These are phyloP conservation scores for Artemia sp. DNA, from an alignment of 2,888 invertebrate genomes.

Conservation along the genomic window DNA sequence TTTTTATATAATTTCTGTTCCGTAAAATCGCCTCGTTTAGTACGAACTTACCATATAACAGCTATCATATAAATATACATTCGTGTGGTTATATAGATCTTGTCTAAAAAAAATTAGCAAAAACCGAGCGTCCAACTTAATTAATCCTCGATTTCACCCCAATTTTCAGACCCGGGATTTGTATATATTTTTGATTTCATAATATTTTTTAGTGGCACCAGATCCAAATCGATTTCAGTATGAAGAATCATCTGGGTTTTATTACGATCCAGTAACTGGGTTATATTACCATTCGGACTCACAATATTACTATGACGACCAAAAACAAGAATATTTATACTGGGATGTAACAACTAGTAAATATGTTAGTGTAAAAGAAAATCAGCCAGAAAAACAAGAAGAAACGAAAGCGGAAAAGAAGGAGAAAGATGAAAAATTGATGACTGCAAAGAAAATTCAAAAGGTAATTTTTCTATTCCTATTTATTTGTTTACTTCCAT, in stretches of 20 bases:
- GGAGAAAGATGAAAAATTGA: slow-evolving; percentile 74
- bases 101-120: no score
- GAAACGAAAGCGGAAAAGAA: slow-evolving; percentile 51
- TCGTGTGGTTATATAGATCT: no score
- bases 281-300: slow-evolving; percentile 91
- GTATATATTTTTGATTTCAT: no score
- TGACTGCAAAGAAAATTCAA: slow-evolving; percentile 80
- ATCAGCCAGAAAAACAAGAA: slow-evolving; percentile 33
- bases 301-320: slow-evolving; percentile 88
- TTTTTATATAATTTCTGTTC: no score
- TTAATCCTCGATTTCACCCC: no score
- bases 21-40: no score
- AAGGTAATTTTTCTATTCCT: background rate
- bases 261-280: slow-evolving; percentile 79
- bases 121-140: no score
- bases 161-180: no score
- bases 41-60: no score
- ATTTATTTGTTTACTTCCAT: no score
- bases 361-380: slow-evolving; percentile 18
- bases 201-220: slow-evolving; percentile 38
- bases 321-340: slow-evolving; percentile 76
- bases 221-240: slow-evolving; percentile 81
- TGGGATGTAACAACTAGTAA: slow-evolving; percentile 56
- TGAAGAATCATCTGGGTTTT: slow-evolving; percentile 87
- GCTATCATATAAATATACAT: no score